These are phyloP conservation scores for Drosophila bunnanda DNA, from an alignment of 2,888 invertebrate species.

Conservation along the genomic window DNA sequence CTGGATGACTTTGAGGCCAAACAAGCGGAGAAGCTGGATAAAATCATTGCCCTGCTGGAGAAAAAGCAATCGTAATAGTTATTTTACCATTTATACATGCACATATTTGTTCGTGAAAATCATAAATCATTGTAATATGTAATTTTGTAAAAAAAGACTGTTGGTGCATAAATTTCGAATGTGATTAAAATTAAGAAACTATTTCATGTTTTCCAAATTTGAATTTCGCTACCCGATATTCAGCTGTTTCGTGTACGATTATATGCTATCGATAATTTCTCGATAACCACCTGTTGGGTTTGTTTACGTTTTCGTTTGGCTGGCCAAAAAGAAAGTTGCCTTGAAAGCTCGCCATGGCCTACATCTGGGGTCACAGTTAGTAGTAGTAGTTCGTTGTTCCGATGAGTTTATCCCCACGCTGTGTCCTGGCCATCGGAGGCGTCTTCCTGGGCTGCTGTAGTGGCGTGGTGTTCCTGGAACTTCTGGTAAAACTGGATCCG, in stretches of 20 bases:
- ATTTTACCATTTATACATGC: neutral
- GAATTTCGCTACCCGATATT: neutral
- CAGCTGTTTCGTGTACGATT: slow-evolving; percentile 13
- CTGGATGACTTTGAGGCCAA: slow-evolving; percentile 71
- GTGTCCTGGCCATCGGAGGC: slow-evolving; percentile 88
- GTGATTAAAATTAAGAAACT: slow-evolving; percentile 15
- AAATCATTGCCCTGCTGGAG: slow-evolving; percentile 76
- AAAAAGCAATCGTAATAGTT: slow-evolving; percentile 29
- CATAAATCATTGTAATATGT: slow-evolving; percentile 22
- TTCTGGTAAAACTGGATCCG: slow-evolving; percentile 94
- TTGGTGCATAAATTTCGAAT: slow-evolving; percentile 27
- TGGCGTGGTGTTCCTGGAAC: slow-evolving; percentile 95
- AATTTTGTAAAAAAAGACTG: slow-evolving; percentile 22
- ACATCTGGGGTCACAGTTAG: slow-evolving; percentile 7
- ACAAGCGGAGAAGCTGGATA: slow-evolving; percentile 77
- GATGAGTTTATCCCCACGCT: slow-evolving; percentile 84
- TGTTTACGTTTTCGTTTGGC: slow-evolving; percentile 27
- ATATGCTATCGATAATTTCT: neutral
- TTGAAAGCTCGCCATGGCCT: slow-evolving; percentile 33
- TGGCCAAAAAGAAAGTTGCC: slow-evolving; percentile 39
- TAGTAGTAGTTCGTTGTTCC: neutral
- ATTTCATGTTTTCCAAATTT: neutral
- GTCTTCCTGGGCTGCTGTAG: slow-evolving; percentile 94
- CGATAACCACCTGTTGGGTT: slow-evolving; percentile 44
- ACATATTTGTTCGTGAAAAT: neutral